These are phyloP conservation scores for Aythya baeri DNA, from an alignment of 2,113 vertebrate species.

Conservation along the genomic window DNA sequence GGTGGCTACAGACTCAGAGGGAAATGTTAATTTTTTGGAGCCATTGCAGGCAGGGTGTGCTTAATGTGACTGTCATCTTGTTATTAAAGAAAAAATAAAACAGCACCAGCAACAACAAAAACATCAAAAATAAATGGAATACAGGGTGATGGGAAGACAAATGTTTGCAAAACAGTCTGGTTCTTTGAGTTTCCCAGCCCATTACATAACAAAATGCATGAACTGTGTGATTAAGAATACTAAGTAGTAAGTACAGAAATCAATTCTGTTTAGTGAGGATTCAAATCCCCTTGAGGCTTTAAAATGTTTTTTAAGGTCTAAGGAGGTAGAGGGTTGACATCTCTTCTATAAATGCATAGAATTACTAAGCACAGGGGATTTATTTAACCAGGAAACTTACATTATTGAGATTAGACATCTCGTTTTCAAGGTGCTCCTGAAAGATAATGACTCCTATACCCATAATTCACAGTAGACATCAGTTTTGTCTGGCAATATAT, in stretches of 20 bases:
- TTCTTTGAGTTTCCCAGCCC: conserved; percentile 32
- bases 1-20: not conserved
- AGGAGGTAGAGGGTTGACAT: conserved; percentile 45
- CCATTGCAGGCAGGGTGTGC: not conserved
- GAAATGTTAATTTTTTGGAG: not conserved
- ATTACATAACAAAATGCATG: conserved; percentile 52
- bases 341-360: conserved; percentile 68
- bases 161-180: conserved; percentile 20
- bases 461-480: conserved; percentile 71
- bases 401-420: conserved; percentile 81
- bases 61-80: not conserved
- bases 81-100: not conserved
- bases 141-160: not conserved
- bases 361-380: conserved; percentile 71
- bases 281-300: conserved; percentile 69
- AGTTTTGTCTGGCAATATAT: conserved; percentile 70
- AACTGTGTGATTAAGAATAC: conserved; percentile 49
- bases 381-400: conserved; percentile 78
- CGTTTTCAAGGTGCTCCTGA: conserved; percentile 76
- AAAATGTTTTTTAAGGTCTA: conserved; percentile 67
- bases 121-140: not conserved
- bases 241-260: conserved; percentile 60
- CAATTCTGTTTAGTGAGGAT: conserved; percentile 69
- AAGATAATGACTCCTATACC: conserved; percentile 75
- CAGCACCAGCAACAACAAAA: not conserved